phyloP scores from a whole-genome alignment of 2,888 invertebrate species.

The Sinopyrophorus schimmeli region DNA sequence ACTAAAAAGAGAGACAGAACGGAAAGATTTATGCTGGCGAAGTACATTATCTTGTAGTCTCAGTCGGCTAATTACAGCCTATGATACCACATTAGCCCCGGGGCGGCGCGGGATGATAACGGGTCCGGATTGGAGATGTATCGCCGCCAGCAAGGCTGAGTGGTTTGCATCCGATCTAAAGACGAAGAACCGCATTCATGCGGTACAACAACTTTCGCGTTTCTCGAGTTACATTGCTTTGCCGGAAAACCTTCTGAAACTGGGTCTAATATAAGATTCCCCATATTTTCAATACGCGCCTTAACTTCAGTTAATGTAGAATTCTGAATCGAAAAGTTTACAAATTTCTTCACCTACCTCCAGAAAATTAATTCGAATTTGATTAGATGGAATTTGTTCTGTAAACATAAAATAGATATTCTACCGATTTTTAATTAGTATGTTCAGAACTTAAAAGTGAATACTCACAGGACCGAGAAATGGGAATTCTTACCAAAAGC shows the following conservation, averaged over 20 bases:
- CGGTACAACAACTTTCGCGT: slow-evolving; percentile 30
- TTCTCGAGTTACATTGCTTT: slow-evolving; percentile 27
- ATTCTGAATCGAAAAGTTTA: too few species aligned
- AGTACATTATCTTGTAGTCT: slow-evolving; percentile 62
- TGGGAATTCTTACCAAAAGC: too few species aligned
- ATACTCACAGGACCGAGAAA: too few species aligned
- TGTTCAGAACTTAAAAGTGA: too few species aligned
- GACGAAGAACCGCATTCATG: slow-evolving; percentile 43
- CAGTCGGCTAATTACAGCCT: slow-evolving; percentile 60
- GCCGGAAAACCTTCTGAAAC: slow-evolving; percentile 14
- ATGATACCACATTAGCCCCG: slow-evolving; percentile 60
- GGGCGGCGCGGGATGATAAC: slow-evolving; percentile 51
- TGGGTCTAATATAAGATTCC: slow-evolving; percentile 1
- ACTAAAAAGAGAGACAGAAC: slow-evolving; percentile 39
- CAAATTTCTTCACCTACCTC: too few species aligned
- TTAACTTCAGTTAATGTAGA: too few species aligned
- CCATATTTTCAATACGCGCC: too few species aligned
- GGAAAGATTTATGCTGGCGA: slow-evolving; percentile 58
- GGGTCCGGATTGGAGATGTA: slow-evolving; percentile 50
- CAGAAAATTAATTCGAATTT: too few species aligned
- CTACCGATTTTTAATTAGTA: too few species aligned
- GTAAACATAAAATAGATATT: too few species aligned
- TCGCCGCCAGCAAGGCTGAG: slow-evolving; percentile 50
- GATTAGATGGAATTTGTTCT: too few species aligned
- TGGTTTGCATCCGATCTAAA: slow-evolving; percentile 48